Percentiles rank a stretch among this genome's conserved stretches.
Conservation (phyloP, 2,888 invertebrate species). For the Bibio marci region DNA sequence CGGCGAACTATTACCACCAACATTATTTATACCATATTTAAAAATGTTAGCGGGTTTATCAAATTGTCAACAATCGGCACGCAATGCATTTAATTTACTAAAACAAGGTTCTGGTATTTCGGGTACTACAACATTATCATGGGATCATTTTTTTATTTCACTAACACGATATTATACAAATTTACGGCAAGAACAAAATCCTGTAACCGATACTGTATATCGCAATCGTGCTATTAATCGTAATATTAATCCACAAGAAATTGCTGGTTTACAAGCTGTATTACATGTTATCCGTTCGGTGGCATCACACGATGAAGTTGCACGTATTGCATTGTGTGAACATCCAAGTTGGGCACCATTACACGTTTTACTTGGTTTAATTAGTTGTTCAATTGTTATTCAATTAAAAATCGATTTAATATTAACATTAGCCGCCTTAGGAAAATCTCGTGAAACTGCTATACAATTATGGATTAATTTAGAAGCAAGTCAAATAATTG, state of each 20-base stretch:
- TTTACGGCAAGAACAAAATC: conserved; percentile 47
- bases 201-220: conserved; percentile 47
- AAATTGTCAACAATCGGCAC: conserved; percentile 56
- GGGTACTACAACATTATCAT: conserved; percentile 42
- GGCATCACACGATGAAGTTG: conserved; percentile 62
- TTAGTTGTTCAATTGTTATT: conserved; percentile 75
- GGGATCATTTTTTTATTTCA: conserved; percentile 75
- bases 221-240: conserved; percentile 34
- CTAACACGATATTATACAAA: conserved; percentile 53
- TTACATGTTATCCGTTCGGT: conserved; percentile 60
- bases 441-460: conserved; percentile 59
- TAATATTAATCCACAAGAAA: conserved; percentile 60
- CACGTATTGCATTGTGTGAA: conserved; percentile 67
- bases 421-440: conserved; percentile 59
- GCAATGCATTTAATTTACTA: conserved; percentile 59
- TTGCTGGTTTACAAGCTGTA: conserved; percentile 72
- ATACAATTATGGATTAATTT: conserved; percentile 71
- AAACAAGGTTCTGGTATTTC: conserved; percentile 42
- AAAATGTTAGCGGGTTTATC: conserved; percentile 73
- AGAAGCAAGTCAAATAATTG: conserved; percentile 64
- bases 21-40: conserved; percentile 72
- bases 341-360: conserved; percentile 78
- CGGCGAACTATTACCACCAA: conserved; percentile 68
- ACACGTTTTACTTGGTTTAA: conserved; percentile 60
- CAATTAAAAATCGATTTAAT: conserved; percentile 71